These are phyloP conservation scores for Mylabris sibirica DNA, from an alignment of 2,888 invertebrate genomes.

Conservation along the genomic window DNA sequence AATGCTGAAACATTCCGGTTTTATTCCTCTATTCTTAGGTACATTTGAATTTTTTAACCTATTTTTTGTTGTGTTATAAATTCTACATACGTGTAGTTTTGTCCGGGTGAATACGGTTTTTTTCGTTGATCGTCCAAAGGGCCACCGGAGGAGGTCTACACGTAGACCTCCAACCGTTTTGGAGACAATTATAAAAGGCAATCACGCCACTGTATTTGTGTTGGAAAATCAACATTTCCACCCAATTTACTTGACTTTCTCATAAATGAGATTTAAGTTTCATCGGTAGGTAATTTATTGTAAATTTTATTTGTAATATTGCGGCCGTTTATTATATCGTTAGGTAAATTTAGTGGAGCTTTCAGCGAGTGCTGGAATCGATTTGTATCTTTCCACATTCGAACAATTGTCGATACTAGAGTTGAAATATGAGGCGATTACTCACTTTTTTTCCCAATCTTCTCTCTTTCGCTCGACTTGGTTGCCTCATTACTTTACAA, in stretches of 20 bases:
- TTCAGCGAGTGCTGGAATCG: not conserved
- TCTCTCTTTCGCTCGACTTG: too few species aligned
- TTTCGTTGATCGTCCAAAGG: too few species aligned
- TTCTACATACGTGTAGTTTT: not conserved
- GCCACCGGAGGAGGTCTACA: constrained; percentile 28
- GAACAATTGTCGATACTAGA: constrained; percentile 4
- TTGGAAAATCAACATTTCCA: not conserved
- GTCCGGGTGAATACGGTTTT: constrained; percentile 10
- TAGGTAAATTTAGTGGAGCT: constrained; percentile 3
- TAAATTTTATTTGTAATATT: not conserved
- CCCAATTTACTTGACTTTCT: not conserved
- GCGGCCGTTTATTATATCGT: not conserved
- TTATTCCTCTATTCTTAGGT: constrained; percentile 13
- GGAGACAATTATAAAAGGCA: constrained; percentile 13
- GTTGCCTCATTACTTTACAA: constrained; percentile 31
- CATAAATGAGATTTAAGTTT: not conserved
- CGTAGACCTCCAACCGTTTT: constrained; percentile 22
- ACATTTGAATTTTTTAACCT: constrained; percentile 1
- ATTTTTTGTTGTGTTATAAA: not conserved
- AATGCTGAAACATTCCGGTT: constrained; percentile 16
- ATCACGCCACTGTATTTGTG: constrained; percentile 1
- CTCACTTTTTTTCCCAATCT: too few species aligned
- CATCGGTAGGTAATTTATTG: not conserved
- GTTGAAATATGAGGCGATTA: too few species aligned
- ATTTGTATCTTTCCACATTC: constrained; percentile 5